Conservation (phyloP, 2,888 invertebrate species). For the Hypselothyrea guttata region DNA sequence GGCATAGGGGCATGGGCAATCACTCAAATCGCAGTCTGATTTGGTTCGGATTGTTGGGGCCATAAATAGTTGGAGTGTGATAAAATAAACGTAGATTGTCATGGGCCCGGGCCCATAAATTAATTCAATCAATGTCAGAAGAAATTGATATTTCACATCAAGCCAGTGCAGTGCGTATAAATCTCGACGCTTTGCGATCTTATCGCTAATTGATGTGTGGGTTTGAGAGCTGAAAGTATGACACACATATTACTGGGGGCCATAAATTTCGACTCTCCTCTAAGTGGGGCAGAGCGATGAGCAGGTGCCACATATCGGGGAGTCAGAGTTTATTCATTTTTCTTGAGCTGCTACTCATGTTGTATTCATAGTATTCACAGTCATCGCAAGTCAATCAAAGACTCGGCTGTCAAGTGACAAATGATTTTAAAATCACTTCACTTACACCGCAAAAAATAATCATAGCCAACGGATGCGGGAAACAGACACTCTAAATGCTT, state of each 20-base stretch:
- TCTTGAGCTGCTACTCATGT: slow-evolving; percentile 5
- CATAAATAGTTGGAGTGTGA: slow-evolving; percentile 51
- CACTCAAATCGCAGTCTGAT: slow-evolving; percentile 67
- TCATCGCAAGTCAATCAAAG: slow-evolving; percentile 75
- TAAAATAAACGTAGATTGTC: slow-evolving; percentile 5
- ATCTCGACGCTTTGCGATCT: slow-evolving; percentile 48
- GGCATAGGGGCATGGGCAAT: slow-evolving; percentile 61
- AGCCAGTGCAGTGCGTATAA: slow-evolving; percentile 18
- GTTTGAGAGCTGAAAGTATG: slow-evolving; percentile 31
- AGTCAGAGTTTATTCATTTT: not conserved
- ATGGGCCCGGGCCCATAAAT: slow-evolving; percentile 50
- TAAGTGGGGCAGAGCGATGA: slow-evolving; percentile 29
- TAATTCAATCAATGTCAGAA: slow-evolving; percentile 71
- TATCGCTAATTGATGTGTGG: slow-evolving; percentile 67
- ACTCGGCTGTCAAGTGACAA: slow-evolving; percentile 78
- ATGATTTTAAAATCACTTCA: slow-evolving; percentile 79
- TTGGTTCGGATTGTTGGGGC: slow-evolving; percentile 50
- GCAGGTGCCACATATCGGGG: slow-evolving; percentile 1
- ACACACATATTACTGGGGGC: slow-evolving; percentile 40
- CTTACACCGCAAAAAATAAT: slow-evolving; percentile 35
- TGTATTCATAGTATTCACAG: slow-evolving; percentile 59
- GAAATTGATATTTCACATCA: slow-evolving; percentile 57
- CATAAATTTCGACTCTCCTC: slow-evolving; percentile 49
- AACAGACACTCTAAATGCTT: slow-evolving; percentile 80
- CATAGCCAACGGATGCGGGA: slow-evolving; percentile 63